A percentile compares a stretch with the other conserved stretches of the same genome.
These are phyloP conservation scores for Seriola aureovittata DNA, from an alignment of 2,113 vertebrate species.

Conservation along the genomic window DNA sequence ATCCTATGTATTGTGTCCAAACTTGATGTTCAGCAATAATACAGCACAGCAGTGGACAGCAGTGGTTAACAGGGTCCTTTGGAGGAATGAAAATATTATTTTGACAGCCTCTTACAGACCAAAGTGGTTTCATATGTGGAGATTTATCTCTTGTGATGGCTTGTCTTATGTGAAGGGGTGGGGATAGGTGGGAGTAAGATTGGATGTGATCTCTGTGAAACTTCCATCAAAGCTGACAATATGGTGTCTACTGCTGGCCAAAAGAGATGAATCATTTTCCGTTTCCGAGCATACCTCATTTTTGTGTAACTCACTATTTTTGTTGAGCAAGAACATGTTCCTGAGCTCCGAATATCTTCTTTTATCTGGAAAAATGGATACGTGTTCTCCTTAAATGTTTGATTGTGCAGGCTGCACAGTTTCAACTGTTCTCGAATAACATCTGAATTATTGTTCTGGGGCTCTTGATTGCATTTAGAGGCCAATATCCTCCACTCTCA, in stretches of 20 bases:
- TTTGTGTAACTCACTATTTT: not conserved
- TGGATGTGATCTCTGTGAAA: conserved; percentile 57
- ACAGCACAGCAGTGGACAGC: conserved; percentile 40
- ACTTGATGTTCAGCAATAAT: conserved; percentile 29
- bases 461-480: conserved; percentile 52
- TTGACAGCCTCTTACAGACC: conserved; percentile 59
- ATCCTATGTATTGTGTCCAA: conserved; percentile 23
- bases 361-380: not conserved
- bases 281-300: conserved; percentile 6
- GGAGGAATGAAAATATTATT: conserved; percentile 54
- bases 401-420: not conserved
- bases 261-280: conserved; percentile 27
- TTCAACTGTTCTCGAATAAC: conserved; percentile 14
- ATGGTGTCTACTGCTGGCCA: conserved; percentile 14
- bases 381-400: not conserved
- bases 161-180: conserved; percentile 20
- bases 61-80: conserved; percentile 25
- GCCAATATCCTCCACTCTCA: conserved; percentile 53
- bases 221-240: conserved; percentile 50
- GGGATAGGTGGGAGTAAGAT: conserved; percentile 12
- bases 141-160: conserved; percentile 59
- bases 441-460: conserved; percentile 32
- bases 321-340: not conserved
- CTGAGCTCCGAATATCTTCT: not conserved
- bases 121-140: conserved; percentile 60